A percentile compares a stretch with the other conserved stretches of the same genome.
phyloP scores from a whole-genome alignment of 2,113 vertebrate genomes.

The Euleptes europaea region DNA sequence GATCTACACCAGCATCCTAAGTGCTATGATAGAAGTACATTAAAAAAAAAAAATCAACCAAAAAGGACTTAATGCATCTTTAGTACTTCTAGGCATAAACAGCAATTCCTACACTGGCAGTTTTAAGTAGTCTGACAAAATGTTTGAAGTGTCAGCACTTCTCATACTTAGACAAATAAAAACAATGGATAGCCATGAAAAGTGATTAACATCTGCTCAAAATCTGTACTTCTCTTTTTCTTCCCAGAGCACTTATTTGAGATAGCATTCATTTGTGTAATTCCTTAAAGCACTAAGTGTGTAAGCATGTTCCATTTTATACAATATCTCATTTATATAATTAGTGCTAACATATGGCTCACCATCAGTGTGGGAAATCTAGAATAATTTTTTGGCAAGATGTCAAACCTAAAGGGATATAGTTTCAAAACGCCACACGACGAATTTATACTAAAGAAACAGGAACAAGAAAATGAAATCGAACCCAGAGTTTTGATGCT shows the following conservation, averaged over 20 bases:
- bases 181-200: constrained; percentile 57
- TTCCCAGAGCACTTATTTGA: constrained; percentile 66
- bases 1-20: not conserved
- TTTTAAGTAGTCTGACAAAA: constrained; percentile 62
- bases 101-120: constrained; percentile 43
- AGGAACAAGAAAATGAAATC: constrained; percentile 61
- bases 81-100: constrained; percentile 55
- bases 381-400: constrained; percentile 80
- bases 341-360: constrained; percentile 84
- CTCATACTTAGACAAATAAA: constrained; percentile 67
- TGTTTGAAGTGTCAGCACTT: constrained; percentile 61
- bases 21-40: not conserved
- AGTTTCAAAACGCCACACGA: constrained; percentile 73
- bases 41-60: constrained; percentile 8
- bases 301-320: constrained; percentile 76
- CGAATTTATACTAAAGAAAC: constrained; percentile 70
- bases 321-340: constrained; percentile 84
- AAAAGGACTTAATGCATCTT: constrained; percentile 53
- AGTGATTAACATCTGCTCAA: constrained; percentile 75
- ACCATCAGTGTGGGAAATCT: constrained; percentile 79
- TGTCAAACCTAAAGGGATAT: constrained; percentile 76
- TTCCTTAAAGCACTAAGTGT: constrained; percentile 71
- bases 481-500: constrained; percentile 62
- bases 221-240: constrained; percentile 62
- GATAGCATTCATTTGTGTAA: constrained; percentile 70